These are phyloP conservation scores for Diadema setosum DNA, from an alignment of 35 echinoderm and acorn worm genomes.

Conservation along the genomic window DNA sequence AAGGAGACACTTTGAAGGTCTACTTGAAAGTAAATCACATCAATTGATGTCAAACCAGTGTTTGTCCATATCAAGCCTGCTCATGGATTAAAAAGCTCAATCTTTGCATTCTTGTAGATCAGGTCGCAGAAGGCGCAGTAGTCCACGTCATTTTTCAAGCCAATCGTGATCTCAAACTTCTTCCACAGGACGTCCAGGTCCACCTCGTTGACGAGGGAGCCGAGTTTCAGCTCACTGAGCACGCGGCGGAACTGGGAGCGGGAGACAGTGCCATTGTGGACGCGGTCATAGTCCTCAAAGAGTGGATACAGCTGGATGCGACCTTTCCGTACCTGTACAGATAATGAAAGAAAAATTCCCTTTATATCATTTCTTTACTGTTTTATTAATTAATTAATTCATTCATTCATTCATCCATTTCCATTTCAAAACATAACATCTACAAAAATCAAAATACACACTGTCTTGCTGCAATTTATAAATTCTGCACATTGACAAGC, in stretches of 20 bases:
- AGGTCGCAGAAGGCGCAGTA: conserved; percentile 90
- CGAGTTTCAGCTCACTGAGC: conserved; percentile 87
- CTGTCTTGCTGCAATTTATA: too few relatives aligned
- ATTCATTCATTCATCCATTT: too few relatives aligned
- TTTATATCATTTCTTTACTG: too few relatives aligned
- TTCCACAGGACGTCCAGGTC: conserved; percentile 85
- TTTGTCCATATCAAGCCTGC: neutral
- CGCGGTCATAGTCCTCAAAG: conserved; percentile 97
- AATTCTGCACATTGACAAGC: too few relatives aligned
- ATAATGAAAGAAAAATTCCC: neutral
- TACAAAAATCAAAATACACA: too few relatives aligned
- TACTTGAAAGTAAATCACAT: too few relatives aligned
- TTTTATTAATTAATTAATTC: too few relatives aligned
- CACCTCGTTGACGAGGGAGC: conserved; percentile 78
- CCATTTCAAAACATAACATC: too few relatives aligned
- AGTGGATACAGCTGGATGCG: conserved; percentile 85
- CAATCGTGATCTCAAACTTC: conserved; percentile 93
- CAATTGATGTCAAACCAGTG: too few relatives aligned
- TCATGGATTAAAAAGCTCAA: conserved; percentile 87
- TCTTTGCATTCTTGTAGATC: conserved; percentile 88
- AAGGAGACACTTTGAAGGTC: too few relatives aligned
- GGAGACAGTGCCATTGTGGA: conserved; percentile 91
- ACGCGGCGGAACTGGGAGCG: conserved; percentile 85
- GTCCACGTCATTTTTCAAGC: conserved; percentile 78
- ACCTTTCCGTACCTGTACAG: conserved; percentile 61